Percentiles rank a stretch among this genome's conserved stretches.
Evolutionary conservation across 1,140 invertebrate genomes (phyloP).

Genomic region (Bombus turneri): DNA sequence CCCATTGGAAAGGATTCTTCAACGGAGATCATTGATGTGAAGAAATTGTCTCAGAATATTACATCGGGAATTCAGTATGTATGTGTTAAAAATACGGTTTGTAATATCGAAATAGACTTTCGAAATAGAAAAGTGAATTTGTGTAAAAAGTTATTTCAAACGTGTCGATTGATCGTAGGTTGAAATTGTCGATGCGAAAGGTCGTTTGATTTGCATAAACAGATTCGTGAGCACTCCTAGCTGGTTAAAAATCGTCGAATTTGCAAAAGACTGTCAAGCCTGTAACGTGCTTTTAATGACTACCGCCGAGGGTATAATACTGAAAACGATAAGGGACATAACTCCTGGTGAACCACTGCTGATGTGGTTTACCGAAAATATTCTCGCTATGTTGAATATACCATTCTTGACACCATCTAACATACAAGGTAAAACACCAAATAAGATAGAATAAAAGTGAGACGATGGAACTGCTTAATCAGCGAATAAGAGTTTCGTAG

Average conservation of each 20-base stretch:
- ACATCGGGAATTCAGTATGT: conserved; percentile 64
- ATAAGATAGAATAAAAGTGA: not conserved
- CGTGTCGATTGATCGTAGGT: conserved; percentile 44
- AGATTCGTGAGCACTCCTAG: conserved; percentile 51
- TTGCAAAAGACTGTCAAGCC: conserved; percentile 87
- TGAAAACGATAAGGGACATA: conserved; percentile 83
- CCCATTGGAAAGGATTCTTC: conserved; percentile 53
- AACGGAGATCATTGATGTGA: conserved; percentile 70
- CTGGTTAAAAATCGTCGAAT: conserved; percentile 83
- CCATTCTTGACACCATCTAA: conserved; percentile 90
- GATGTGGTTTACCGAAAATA: conserved; percentile 92
- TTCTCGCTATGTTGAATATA: conserved; percentile 87
- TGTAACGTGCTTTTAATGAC: conserved; percentile 85
- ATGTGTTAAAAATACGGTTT: conserved; percentile 26
- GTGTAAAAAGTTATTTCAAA: not conserved
- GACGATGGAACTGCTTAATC: rapidly evolving
- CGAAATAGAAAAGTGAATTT: not conserved
- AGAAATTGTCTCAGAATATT: conserved; percentile 52
- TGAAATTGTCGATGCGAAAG: conserved; percentile 62
- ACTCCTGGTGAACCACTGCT: conserved; percentile 85
- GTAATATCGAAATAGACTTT: not conserved
- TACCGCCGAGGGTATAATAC: conserved; percentile 72
- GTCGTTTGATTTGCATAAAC: conserved; percentile 60
- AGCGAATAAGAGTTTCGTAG: not conserved
- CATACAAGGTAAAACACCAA: conserved; percentile 87